Base-by-base conservation (phyloP, 1,140 invertebrate genomes). In the Megalopta genalis region DNA sequence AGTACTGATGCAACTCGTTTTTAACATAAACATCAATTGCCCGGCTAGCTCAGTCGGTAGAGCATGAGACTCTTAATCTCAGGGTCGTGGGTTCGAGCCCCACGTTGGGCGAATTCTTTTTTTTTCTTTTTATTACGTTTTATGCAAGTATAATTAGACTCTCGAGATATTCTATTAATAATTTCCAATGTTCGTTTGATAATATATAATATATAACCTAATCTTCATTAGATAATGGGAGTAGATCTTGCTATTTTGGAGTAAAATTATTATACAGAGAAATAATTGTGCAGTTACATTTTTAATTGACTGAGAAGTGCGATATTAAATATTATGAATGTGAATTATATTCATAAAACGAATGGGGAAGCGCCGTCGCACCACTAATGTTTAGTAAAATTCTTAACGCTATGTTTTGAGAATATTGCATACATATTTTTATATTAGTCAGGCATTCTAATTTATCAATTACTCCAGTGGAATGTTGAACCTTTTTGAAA, bases 11-110 rank as follows among this genome's bases (percentile, higher is more conserved):
- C 3, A 52, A 0, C 2, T 21, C 5, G 5, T 52, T 52, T 18
- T 6, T 16, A 52, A 18, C 2, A 0, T 21, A 2, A 1, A 21
- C 18, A 18, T 0, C 2, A 52, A 16, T 5, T 5, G 91, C 92
- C 89, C 88, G 90, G 89, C 89, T 92, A 92, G 91, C 90, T 93
- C 91, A 93, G 92, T 94, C 94, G 94, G 94, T 94, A 94, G 94
- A 95, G 94, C 94, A 94, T 91, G 94, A 94, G 94, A 94, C 94
- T 94, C 96, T 97, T 97, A 97, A 97, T 96, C 96, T 96, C 96
- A 96, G 96, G 96, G 96, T 96, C 96, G 96, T 96, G 95, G 96
- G 96, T 97, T 97, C 96, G 96, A 97, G 96, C 96, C 96, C 96
- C 96, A 96, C 96, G 96, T 97, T 96, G 96, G 96, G 96, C 95